phyloP scores from a whole-genome alignment of 1,140 invertebrate species.

The Delia radicum region DNA sequence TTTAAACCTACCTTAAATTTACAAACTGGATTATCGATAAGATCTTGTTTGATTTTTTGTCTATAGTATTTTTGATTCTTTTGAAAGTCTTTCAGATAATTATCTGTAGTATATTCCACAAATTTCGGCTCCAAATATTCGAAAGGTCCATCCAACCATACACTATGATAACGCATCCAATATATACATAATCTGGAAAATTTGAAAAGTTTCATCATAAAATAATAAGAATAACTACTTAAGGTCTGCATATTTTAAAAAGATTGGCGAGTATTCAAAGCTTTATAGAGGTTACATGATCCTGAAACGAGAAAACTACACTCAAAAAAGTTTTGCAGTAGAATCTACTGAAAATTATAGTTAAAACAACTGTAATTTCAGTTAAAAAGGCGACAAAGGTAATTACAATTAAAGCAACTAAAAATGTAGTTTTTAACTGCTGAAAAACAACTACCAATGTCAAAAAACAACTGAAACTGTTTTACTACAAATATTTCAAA shows the following conservation, averaged over 20 bases:
- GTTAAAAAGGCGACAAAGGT: no score
- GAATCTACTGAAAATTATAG: no score
- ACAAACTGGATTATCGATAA: conserved; percentile 65
- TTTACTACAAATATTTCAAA: no score
- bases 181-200: conserved; percentile 60
- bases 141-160: conserved; percentile 91
- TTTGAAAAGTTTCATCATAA: background rate
- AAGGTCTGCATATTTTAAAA: background rate
- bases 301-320: no score
- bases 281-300: no score
- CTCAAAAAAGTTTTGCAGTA: no score
- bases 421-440: no score
- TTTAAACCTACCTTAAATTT: conserved; percentile 59
- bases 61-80: conserved; percentile 81
- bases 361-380: no score
- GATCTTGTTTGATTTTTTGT: conserved; percentile 74
- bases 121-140: conserved; percentile 73
- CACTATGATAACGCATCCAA: conserved; percentile 79
- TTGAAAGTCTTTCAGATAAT: conserved; percentile 71
- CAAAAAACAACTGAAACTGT: no score
- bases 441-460: no score
- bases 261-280: no score
- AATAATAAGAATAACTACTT: background rate
- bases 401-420: no score
- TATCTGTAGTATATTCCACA: conserved; percentile 72